Conservation (phyloP, 2,888 invertebrate genomes). For the Oasisia sp. region DNA sequence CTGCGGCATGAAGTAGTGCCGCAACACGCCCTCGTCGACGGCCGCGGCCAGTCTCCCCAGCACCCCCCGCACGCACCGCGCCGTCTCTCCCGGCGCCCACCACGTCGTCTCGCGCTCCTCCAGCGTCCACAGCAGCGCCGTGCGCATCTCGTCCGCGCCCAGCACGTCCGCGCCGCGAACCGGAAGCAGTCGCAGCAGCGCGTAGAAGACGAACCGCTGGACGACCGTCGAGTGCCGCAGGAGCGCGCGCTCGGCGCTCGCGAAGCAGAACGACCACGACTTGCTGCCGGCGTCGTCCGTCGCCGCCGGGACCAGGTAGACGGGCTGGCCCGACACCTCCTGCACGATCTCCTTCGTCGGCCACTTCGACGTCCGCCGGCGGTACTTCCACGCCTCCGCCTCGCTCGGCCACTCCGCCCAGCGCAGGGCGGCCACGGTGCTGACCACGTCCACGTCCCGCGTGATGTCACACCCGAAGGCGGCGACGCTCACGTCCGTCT, state of each 20-base stretch:
- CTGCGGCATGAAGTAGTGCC: background rate
- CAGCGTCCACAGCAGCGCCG: background rate
- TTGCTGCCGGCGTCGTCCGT: background rate
- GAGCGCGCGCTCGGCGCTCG: background rate
- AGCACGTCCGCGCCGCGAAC: constrained; percentile 9
- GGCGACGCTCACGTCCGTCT: background rate
- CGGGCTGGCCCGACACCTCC: background rate
- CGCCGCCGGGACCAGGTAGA: background rate
- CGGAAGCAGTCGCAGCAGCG: background rate
- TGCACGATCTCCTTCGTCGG: background rate
- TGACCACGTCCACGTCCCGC: background rate
- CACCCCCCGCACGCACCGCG: background rate
- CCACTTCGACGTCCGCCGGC: background rate
- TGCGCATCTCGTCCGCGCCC: background rate
- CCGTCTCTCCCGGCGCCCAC: background rate
- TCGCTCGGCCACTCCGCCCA: background rate
- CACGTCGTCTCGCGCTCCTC: background rate
- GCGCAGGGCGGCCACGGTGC: background rate
- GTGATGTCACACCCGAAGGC: background rate
- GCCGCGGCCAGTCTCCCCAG: background rate
- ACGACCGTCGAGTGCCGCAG: background rate
- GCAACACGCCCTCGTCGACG: background rate
- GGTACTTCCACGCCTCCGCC: background rate
- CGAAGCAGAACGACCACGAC: background rate
- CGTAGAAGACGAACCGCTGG: background rate